phyloP scores from a whole-genome alignment of 2,797 vertebrate genomes.

The Tachyglossus aculeatus region DNA sequence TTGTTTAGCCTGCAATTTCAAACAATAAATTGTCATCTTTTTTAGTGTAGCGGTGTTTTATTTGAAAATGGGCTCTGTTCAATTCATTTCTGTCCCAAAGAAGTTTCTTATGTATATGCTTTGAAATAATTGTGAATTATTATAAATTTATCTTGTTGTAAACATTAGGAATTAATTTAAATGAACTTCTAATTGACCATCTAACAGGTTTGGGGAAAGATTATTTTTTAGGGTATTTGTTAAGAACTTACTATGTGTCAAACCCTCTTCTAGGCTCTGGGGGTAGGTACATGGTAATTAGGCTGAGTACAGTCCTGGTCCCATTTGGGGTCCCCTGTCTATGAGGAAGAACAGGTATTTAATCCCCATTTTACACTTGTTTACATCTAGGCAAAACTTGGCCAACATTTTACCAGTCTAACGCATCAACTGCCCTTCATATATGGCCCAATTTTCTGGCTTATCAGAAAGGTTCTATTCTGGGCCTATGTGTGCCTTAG shows the following conservation, averaged over 20 bases:
- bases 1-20: background rate
- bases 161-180: slow-evolving; percentile 29
- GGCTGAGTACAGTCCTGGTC: too few species aligned
- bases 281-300: too few species aligned
- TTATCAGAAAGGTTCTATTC: slow-evolving; percentile 47
- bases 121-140: slow-evolving; percentile 20
- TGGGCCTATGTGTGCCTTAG: slow-evolving; percentile 41
- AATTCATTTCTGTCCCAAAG: slow-evolving; percentile 1
- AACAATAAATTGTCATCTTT: background rate
- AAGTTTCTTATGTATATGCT: slow-evolving; percentile 15
- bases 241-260: too few species aligned
- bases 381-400: slow-evolving; percentile 20
- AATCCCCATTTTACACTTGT: too few species aligned
- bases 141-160: too few species aligned
- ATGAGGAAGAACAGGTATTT: too few species aligned
- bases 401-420: slow-evolving; percentile 23
- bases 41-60: background rate
- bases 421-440: slow-evolving; percentile 20
- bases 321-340: too few species aligned
- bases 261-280: too few species aligned
- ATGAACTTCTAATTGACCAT: background rate
- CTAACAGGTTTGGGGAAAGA: slow-evolving; percentile 24
- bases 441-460: too few species aligned
- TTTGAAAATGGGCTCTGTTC: slow-evolving; percentile 3
- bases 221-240: too few species aligned